Conservation (phyloP, 2,797 vertebrate species). For the Platalea minor region DNA sequence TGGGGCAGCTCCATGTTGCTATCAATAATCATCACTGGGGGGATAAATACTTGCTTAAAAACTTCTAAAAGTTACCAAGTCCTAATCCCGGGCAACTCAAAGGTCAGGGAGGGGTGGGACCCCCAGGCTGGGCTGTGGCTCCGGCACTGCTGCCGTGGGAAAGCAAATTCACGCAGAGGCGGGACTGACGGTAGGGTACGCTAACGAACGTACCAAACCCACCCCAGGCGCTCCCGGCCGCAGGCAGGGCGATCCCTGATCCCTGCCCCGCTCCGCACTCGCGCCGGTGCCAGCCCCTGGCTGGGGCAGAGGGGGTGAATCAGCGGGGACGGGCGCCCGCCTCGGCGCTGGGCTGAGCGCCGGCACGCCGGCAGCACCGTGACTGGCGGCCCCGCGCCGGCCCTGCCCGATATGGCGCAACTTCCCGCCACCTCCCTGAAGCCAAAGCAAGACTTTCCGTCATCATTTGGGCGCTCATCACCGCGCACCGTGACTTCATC, state of each 20-base stretch:
- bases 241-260: not conserved
- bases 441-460: rapidly evolving
- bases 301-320: not conserved
- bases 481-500: rapidly evolving
- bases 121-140: rapidly evolving
- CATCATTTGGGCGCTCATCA: rapidly evolving
- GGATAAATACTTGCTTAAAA: not conserved
- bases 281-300: rapidly evolving
- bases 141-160: rapidly evolving
- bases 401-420: rapidly evolving
- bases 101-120: not conserved
- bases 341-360: not conserved
- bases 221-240: rapidly evolving
- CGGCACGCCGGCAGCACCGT: rapidly evolving
- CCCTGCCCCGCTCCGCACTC: not conserved
- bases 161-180: not conserved
- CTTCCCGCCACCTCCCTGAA: rapidly evolving
- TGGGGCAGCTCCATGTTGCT: not conserved
- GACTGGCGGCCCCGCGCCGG: rapidly evolving
- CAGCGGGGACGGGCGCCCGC: not conserved
- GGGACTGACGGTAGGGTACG: rapidly evolving
- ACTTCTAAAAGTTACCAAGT: not conserved
- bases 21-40: rapidly evolving
- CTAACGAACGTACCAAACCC: rapidly evolving
- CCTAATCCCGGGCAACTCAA: rapidly evolving